Evolutionary conservation across 2,113 vertebrate genomes (phyloP).

Genomic region (Gulo gulo): DNA sequence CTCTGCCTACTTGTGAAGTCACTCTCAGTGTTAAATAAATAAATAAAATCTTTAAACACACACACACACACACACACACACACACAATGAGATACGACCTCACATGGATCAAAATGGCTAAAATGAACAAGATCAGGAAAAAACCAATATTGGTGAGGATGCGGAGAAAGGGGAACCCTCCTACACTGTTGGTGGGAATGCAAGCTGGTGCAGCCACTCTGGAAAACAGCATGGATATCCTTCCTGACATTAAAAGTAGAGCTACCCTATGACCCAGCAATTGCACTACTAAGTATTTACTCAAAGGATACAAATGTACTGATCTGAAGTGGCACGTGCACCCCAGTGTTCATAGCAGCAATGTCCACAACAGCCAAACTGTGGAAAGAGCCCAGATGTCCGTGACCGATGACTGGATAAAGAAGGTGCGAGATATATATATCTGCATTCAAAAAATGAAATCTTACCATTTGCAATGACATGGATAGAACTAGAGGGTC

Average conservation of each 20-base stretch:
- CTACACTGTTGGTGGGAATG: background rate
- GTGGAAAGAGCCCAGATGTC: background rate
- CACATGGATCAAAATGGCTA: background rate
- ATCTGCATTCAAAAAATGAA: background rate
- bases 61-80: no score
- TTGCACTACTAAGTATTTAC: background rate
- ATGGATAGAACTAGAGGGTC: background rate
- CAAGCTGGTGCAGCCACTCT: background rate
- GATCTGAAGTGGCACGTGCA: background rate
- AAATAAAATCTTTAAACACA: no score
- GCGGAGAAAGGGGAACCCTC: background rate
- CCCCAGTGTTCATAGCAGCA: background rate
- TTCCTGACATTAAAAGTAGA: background rate
- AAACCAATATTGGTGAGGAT: background rate
- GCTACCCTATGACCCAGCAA: background rate
- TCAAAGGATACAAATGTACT: background rate
- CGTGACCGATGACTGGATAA: background rate
- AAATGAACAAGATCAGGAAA: background rate
- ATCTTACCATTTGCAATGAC: background rate
- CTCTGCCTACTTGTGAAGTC: no score
- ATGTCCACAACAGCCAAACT: background rate
- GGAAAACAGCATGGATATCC: background rate
- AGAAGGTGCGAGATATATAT: background rate
- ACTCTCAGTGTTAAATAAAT: no score
- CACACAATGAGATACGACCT: background rate